Conservation (phyloP, 2,888 invertebrate genomes). For the Polydrusus cervinus region DNA sequence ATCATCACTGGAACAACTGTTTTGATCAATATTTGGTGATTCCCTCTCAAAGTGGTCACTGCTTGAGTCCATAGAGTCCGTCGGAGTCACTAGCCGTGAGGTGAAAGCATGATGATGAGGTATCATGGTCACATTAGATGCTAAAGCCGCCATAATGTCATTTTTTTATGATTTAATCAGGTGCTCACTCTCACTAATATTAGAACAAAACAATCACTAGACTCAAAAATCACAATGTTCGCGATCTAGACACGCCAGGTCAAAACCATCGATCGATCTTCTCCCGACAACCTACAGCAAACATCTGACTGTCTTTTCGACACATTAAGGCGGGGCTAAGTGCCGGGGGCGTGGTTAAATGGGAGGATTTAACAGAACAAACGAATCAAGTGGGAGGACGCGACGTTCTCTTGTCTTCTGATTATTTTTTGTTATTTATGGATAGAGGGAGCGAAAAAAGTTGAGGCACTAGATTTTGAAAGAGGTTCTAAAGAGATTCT, state of each 20-base stretch:
- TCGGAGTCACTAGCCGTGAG: slow-evolving; percentile 64
- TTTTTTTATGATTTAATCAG: slow-evolving; percentile 15
- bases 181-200: neutral
- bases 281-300: slow-evolving; percentile 44
- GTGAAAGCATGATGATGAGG: slow-evolving; percentile 63
- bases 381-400: slow-evolving; percentile 63
- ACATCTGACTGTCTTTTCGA: slow-evolving; percentile 46
- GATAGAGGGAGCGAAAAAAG: slow-evolving; percentile 61
- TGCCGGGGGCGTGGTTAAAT: slow-evolving; percentile 53
- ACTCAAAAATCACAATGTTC: slow-evolving; percentile 7
- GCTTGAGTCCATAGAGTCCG: slow-evolving; percentile 68
- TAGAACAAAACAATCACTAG: slow-evolving; percentile 37
- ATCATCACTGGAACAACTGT: slow-evolving; percentile 83
- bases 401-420: slow-evolving; percentile 34
- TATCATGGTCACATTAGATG: slow-evolving; percentile 63
- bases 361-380: slow-evolving; percentile 57
- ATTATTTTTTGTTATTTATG: slow-evolving; percentile 65
- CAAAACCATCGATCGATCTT: slow-evolving; percentile 53
- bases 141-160: slow-evolving; percentile 63
- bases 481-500: slow-evolving; percentile 54
- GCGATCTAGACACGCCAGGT: slow-evolving; percentile 37
- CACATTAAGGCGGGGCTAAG: slow-evolving; percentile 65
- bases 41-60: slow-evolving; percentile 67
- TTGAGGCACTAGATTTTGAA: slow-evolving; percentile 52
- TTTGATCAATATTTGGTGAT: slow-evolving; percentile 72